Conservation (phyloP, 2,113 vertebrate genomes). For the Heptranchias perlo region DNA sequence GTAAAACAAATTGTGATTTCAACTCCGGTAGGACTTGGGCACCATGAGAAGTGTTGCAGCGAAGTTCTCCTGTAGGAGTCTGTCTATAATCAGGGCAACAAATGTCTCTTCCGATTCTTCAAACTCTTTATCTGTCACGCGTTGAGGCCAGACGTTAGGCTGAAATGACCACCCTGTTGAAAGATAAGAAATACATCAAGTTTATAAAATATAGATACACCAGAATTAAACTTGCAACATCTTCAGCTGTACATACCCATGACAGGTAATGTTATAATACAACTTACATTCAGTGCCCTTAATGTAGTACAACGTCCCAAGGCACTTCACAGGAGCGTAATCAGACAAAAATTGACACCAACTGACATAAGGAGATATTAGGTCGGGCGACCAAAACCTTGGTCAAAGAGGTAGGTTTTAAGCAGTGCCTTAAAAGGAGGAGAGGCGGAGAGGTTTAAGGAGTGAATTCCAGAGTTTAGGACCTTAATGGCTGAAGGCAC, state of each 20-base stretch:
- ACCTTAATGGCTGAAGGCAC: neutral
- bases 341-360: neutral
- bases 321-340: neutral
- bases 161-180: conserved; percentile 61
- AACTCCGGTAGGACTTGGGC: conserved; percentile 54
- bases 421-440: neutral
- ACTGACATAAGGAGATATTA: neutral
- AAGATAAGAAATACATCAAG: neutral
- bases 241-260: fast-evolving
- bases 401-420: neutral
- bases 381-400: neutral
- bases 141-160: conserved; percentile 53
- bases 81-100: conserved; percentile 53
- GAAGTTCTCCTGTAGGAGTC: conserved; percentile 56
- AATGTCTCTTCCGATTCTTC: conserved; percentile 54
- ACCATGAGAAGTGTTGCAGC: conserved; percentile 54
- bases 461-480: neutral
- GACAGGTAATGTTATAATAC: neutral
- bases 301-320: neutral
- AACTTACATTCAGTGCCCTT: neutral
- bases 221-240: neutral
- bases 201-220: neutral
- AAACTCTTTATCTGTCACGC: conserved; percentile 45
- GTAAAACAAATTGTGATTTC: neutral
- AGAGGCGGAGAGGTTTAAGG: neutral